Evolutionary conservation across 2,113 vertebrate genomes (phyloP), one percentile per base, ranked within the genome.

Genomic region (Protobothrops flavoviridis): DNA sequence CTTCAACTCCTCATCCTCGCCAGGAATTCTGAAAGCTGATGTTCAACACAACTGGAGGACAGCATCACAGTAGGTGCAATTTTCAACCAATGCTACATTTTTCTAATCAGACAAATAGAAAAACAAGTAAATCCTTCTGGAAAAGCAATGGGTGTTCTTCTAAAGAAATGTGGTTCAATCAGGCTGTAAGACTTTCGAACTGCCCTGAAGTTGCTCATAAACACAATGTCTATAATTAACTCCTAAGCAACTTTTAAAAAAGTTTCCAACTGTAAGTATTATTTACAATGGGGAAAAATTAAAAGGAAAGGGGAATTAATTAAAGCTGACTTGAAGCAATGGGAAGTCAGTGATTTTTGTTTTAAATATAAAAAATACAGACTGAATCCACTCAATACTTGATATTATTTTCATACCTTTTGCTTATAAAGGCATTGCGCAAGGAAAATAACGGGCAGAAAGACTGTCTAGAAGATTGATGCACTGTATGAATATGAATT

Each of bases 381-480:
- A 87, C 59, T 87, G 85, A 61, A 43, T 91, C 43, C 26, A 43
- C 55, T 86, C 81, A 48, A 87, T 87, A 59, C 23, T 50, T 59
- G 48, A 48, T 59, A 59, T 86, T 50, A 59, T 91, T 85, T 11
- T 55, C 74, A 59, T 23, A 21, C 55, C 15, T 48, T 59, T 55
- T 20, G 11, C 91, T 48, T 26, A 86, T 4, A 50, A 87, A 85
- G n/a, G 26, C 55, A 91, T n/a, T 86, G 26, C 15, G 1, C 33
- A 39, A 81, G 2, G 17, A 81, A 81, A 91, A 57, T 87, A 91
- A 59, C 2, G 43, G 55, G 55, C 81, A 87, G 15, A 13, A 87
- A 61, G 24, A 48, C 55, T 91, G 90, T 91, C 90, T 91, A 59
- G 91, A 87, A 59, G 91, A 87, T 91, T 45, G 53, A 59, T 87